A percentile compares a stretch with the other conserved stretches of the same genome.
Evolutionary conservation across 1,140 invertebrate genomes (phyloP).

Genomic region (Leptopilina clavipes): DNA sequence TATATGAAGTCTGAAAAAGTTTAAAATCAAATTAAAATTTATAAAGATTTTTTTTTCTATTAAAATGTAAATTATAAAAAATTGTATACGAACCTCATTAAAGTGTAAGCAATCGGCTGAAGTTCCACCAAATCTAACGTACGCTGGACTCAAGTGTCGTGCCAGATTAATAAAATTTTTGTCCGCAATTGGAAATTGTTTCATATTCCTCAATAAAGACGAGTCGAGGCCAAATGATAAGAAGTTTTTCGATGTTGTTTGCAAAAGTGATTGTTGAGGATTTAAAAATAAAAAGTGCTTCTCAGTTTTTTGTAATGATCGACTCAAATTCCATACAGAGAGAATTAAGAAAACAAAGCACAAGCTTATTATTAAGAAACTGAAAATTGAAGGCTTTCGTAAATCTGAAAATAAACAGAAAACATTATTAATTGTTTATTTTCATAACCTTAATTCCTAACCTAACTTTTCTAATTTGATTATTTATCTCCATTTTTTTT

Average conservation of each 20-base stretch:
- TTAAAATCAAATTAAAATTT: constrained; percentile 32
- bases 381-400: neutral
- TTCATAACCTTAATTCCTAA: too few species aligned
- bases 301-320: neutral
- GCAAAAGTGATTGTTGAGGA: constrained; percentile 37
- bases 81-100: constrained; percentile 61
- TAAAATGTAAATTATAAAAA: neutral
- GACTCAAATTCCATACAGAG: constrained; percentile 17
- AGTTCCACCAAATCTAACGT: constrained; percentile 80
- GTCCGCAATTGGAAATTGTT: constrained; percentile 61
- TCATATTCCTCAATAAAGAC: constrained; percentile 63
- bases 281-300: constrained; percentile 45
- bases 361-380: constrained; percentile 26
- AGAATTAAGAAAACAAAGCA: neutral
- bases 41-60: neutral
- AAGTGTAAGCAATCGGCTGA: constrained; percentile 81
- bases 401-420: constrained; percentile 13
- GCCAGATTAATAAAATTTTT: constrained; percentile 76
- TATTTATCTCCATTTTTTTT: too few species aligned
- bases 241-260: constrained; percentile 64
- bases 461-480: too few species aligned
- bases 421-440: too few species aligned
- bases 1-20: constrained; percentile 39
- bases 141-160: constrained; percentile 76
- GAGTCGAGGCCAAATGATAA: constrained; percentile 71